A percentile compares a stretch with the other conserved stretches of the same genome.
Evolutionary conservation across 2,113 vertebrate species (phyloP).

Genomic region (Coryphaenoides rupestris): DNA sequence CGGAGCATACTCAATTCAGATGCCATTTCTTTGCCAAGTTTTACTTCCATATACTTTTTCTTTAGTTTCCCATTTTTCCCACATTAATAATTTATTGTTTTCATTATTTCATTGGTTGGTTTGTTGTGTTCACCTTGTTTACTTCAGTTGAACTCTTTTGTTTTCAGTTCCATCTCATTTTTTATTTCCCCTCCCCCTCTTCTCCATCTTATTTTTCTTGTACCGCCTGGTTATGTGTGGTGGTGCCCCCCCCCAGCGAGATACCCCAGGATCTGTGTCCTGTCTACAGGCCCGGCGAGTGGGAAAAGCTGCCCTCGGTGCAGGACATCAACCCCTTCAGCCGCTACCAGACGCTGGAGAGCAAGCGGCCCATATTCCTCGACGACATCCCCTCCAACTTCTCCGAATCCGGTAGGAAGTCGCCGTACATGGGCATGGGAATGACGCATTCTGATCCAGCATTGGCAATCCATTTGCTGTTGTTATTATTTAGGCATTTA

Average conservation of each 20-base stretch:
- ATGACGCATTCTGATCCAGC: too few relatives aligned
- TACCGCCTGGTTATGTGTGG: slow-evolving; percentile 40
- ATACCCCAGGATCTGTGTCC: slow-evolving; percentile 99
- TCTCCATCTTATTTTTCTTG: slow-evolving; percentile 34
- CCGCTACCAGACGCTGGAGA: slow-evolving; percentile 84
- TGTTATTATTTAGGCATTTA: too few relatives aligned
- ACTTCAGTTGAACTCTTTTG: slow-evolving; percentile 12
- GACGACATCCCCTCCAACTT: slow-evolving; percentile 61
- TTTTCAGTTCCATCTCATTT: slow-evolving; percentile 32
- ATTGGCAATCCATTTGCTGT: background rate
- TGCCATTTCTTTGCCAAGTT: too few relatives aligned
- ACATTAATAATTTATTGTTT: slow-evolving; percentile 12
- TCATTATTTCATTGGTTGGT: background rate
- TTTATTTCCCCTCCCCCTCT: slow-evolving; percentile 37
- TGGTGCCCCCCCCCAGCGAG: slow-evolving; percentile 77
- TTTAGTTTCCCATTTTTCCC: background rate
- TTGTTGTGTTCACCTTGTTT: background rate
- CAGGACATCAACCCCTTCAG: slow-evolving; percentile 94
- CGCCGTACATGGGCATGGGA: too few relatives aligned
- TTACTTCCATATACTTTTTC: too few relatives aligned
- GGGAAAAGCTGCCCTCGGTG: slow-evolving; percentile 95
- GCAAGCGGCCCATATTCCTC: slow-evolving; percentile 75
- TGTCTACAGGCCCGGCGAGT: slow-evolving; percentile 98
- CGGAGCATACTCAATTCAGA: too few relatives aligned
- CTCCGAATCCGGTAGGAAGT: slow-evolving; percentile 56